Evolutionary conservation across 2,113 vertebrate species (phyloP).

Genomic region (Microcebus griseorufus): DNA sequence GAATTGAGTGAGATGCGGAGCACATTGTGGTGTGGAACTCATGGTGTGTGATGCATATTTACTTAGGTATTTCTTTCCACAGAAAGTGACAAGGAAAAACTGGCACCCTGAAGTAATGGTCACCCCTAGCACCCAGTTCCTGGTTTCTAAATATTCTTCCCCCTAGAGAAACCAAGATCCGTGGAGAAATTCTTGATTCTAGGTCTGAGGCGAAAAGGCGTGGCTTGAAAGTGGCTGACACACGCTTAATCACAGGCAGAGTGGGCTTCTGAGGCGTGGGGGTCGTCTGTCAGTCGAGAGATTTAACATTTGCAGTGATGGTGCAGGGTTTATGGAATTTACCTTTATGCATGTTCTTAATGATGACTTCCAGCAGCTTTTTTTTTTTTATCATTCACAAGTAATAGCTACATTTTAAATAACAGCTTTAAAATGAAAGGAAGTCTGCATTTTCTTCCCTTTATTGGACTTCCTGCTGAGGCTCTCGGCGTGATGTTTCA

Average conservation of each 20-base stretch:
- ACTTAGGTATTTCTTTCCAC: not conserved
- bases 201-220: not conserved
- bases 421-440: not conserved
- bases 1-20: not conserved
- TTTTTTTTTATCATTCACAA: not conserved
- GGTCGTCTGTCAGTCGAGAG: not conserved
- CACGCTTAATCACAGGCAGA: not conserved
- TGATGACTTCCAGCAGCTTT: not conserved
- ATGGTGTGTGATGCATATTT: not conserved
- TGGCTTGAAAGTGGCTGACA: not conserved
- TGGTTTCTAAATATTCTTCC: not conserved
- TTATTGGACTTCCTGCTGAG: not conserved
- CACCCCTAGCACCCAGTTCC: not conserved
- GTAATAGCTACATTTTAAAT: not conserved
- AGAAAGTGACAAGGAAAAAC: not conserved
- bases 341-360: accelerated
- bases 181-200: not conserved
- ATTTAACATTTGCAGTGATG: not conserved
- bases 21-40: accelerated
- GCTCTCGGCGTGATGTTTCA: accelerated
- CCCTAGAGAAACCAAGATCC: not conserved
- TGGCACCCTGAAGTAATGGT: not conserved
- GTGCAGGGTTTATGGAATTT: not conserved
- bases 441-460: not conserved
- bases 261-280: not conserved